Evolutionary conservation across 1,140 invertebrate genomes (phyloP).

Genomic region (Agraylea sexmaculata): DNA sequence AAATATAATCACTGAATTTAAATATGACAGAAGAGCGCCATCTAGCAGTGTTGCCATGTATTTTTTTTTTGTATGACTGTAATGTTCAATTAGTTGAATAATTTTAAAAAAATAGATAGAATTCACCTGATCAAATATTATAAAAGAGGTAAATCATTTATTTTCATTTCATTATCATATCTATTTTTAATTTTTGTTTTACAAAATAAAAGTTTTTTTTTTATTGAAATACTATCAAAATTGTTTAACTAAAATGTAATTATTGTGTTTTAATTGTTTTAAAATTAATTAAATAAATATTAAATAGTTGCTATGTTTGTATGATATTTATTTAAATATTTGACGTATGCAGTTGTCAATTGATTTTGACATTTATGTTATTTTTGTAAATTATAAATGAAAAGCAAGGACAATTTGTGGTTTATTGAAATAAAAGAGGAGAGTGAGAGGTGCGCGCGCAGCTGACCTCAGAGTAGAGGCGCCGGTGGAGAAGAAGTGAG

Average conservation of each 20-base stretch:
- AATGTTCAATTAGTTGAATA: background rate
- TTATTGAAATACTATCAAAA: background rate
- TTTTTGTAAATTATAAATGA: background rate
- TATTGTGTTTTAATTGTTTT: no score
- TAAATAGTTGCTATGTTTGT: background rate
- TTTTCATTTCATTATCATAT: background rate
- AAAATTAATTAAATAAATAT: no score
- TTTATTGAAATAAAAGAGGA: constrained; percentile 10
- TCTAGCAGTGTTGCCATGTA: background rate
- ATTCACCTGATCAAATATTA: background rate
- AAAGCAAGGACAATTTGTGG: background rate
- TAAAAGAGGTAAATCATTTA: background rate
- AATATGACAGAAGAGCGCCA: no score
- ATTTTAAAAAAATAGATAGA: background rate
- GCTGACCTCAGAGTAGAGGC: constrained; percentile 23
- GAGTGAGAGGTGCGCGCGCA: constrained; percentile 20
- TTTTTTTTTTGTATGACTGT: background rate
- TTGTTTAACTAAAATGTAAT: no score
- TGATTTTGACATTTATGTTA: background rate
- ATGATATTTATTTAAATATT: background rate
- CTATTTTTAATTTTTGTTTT: background rate
- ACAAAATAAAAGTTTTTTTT: background rate
- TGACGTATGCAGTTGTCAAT: background rate
- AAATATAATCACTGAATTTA: no score
- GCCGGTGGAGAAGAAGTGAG: no score